Conservation (phyloP, 2,888 invertebrate species). For the Glaucopsyche alexis region DNA sequence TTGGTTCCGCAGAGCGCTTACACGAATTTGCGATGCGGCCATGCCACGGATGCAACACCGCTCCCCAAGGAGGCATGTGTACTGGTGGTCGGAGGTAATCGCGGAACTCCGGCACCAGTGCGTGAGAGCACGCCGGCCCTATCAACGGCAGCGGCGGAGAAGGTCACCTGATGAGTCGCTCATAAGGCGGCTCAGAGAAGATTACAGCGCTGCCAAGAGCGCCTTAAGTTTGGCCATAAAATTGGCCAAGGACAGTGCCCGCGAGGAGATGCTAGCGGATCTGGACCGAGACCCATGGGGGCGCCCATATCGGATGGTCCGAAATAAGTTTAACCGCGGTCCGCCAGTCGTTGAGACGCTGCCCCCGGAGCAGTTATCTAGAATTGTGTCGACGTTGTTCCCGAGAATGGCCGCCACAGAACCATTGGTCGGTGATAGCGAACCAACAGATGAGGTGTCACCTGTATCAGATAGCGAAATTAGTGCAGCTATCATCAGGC, state of each 20-base stretch:
- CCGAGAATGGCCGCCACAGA: background rate
- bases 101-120: too few species aligned
- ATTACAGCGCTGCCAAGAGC: too few species aligned
- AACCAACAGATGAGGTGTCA: background rate
- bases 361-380: background rate
- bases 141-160: too few species aligned
- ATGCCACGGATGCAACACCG: too few species aligned
- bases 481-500: background rate
- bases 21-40: too few species aligned
- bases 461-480: background rate
- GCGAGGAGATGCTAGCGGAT: too few species aligned
- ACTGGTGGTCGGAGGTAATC: too few species aligned
- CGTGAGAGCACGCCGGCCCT: too few species aligned
- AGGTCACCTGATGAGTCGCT: slow-evolving; percentile 32
- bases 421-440: background rate
- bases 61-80: too few species aligned
- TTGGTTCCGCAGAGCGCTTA: too few species aligned
- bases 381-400: slow-evolving; percentile 9
- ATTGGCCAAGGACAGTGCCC: slow-evolving; percentile 32
- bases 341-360: slow-evolving; percentile 10
- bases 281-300: slow-evolving; percentile 35
- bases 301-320: slow-evolving; percentile 33
- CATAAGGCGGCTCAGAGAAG: slow-evolving; percentile 29
- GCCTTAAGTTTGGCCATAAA: slow-evolving; percentile 30
- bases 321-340: too few species aligned